Conservation (phyloP, 92 coral and sea anemone species). For the Micromussa lordhowensis region DNA sequence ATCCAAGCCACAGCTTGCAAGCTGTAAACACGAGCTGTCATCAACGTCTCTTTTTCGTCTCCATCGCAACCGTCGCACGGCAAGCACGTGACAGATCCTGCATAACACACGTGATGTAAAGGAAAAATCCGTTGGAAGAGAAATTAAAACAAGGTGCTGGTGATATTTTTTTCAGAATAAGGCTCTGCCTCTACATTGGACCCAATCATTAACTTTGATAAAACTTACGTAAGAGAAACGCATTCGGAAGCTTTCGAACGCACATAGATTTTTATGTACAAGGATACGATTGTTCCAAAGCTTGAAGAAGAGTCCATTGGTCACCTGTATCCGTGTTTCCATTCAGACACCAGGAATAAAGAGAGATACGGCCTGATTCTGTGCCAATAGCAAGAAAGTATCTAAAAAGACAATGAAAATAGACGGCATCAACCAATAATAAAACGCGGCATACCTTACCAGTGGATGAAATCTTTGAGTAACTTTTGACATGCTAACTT, state of each 20-base stretch:
- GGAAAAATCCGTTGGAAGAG: conserved; percentile 1
- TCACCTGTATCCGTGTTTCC: not conserved
- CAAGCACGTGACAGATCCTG: conserved; percentile 85
- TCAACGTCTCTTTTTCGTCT: conserved; percentile 46
- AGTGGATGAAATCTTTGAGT: too few species aligned
- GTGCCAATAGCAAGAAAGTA: conserved; percentile 85
- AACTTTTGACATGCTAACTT: too few species aligned
- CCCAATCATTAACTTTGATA: too few species aligned
- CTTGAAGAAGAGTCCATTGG: conserved; percentile 67
- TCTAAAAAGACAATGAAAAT: conserved; percentile 34
- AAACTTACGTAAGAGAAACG: not conserved
- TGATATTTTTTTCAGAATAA: not conserved
- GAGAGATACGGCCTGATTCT: conserved; percentile 85
- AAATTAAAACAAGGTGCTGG: not conserved
- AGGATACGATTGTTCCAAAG: conserved; percentile 82
- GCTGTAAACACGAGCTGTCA: conserved; percentile 45
- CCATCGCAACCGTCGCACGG: conserved; percentile 91
- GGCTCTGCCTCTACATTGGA: not conserved
- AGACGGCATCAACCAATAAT: not conserved
- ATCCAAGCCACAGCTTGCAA: conserved; percentile 88
- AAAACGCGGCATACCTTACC: not conserved
- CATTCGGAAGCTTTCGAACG: not conserved
- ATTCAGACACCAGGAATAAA: conserved; percentile 75
- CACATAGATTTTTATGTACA: not conserved
- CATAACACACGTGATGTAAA: conserved; percentile 41